These are phyloP conservation scores for Pantala flavescens DNA, from an alignment of 1,140 invertebrate genomes.

Conservation along the genomic window DNA sequence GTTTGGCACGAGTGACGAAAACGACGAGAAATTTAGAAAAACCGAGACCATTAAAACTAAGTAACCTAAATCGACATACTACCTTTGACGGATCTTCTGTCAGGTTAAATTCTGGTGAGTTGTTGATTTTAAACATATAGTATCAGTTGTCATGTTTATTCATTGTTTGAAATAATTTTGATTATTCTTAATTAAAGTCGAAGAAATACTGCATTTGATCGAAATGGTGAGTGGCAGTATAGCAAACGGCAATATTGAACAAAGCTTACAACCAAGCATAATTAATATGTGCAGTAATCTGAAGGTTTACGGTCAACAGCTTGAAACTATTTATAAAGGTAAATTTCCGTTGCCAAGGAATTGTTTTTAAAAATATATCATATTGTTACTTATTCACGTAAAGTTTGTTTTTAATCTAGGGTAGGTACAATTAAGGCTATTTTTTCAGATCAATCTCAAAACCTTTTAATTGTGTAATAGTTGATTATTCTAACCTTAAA, in stretches of 20 bases:
- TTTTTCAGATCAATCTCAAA: too few relatives aligned
- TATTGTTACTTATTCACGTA: background rate
- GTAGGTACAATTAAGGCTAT: too few relatives aligned
- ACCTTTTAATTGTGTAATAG: too few relatives aligned
- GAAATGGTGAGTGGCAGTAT: slow-evolving; percentile 56
- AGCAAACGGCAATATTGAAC: slow-evolving; percentile 49
- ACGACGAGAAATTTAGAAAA: slow-evolving; percentile 59
- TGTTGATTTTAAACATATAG: background rate
- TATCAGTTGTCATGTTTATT: background rate
- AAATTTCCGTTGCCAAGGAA: slow-evolving; percentile 20
- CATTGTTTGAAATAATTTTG: background rate
- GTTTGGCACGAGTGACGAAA: slow-evolving; percentile 26
- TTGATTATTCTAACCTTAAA: too few relatives aligned
- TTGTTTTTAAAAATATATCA: background rate
- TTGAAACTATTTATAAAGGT: slow-evolving; percentile 66
- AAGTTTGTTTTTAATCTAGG: too few relatives aligned
- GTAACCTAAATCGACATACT: slow-evolving; percentile 27
- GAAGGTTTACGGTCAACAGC: slow-evolving; percentile 58
- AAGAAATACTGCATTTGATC: slow-evolving; percentile 57
- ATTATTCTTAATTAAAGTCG: slow-evolving; percentile 29
- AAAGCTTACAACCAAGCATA: slow-evolving; percentile 46
- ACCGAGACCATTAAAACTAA: slow-evolving; percentile 54
- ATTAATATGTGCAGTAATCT: slow-evolving; percentile 57
- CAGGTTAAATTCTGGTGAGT: slow-evolving; percentile 16
- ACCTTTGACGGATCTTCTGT: slow-evolving; percentile 15